Base-by-base conservation (phyloP, 2,797 vertebrate species). In the Sciurus carolinensis region DNA sequence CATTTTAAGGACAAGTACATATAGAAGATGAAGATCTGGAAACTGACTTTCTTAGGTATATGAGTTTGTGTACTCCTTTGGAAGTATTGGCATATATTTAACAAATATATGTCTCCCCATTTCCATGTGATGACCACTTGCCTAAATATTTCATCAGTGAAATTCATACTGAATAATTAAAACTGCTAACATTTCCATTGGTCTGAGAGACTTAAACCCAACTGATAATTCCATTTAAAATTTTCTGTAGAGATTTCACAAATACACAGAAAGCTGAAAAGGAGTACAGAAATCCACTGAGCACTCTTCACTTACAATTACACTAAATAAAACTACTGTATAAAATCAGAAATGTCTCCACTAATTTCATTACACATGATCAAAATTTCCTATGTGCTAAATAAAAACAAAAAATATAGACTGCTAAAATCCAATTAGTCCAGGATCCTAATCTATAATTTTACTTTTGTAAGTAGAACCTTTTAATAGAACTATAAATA, bases 261-360 rank as follows among this genome's bases (percentile, higher is more conserved):
- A 90, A 76, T 30, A 83, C 26, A 91, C 15, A 91, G 24, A n/a
- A 91, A 75, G 47, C 5, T 42, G 4, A 39, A 90, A 91, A 30
- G 50, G 79, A 71, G 30, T 13, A 18, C 0, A 83, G 28, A 42
- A 77, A 36, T 50, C 5, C 64, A 71, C 3, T 57, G 17, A 72
- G 71, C 7, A 54, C 13, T 26, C 73, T 52, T 84, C 26, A 69
- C 8, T 73, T 64, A 36, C 1, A 84, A 92, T 52, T 67, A 50
- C 11, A 72, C 15, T 81, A 89, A 72, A 64, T 73, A 52, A 88
- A 28, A 79, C 47, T 89, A 88, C 93, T 33, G 24, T 9, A 79
- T 80, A 92, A 90, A 95, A 72, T 93, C 64, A 90, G 33, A 95
- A 97, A 81, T 71, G 77, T 42, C 71, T 52, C 22, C 17, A 88